Base-by-base conservation (phyloP, 1,140 invertebrate genomes). In the Pectinophora gossypiella region DNA sequence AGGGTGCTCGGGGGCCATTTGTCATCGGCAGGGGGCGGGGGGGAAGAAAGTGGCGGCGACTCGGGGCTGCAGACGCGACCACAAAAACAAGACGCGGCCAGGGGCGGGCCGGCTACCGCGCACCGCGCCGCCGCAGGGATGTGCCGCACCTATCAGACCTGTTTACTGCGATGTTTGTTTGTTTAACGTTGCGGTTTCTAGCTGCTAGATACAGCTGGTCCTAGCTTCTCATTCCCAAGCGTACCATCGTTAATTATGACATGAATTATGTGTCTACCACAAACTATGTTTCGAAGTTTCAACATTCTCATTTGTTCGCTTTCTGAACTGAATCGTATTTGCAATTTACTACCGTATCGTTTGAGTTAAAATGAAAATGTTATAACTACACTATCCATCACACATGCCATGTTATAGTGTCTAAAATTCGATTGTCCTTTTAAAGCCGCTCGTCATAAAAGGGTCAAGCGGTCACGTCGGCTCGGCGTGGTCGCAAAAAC, bases 1-100 rank as follows among this genome's bases (percentile, higher is more conserved):
- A 59, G 59, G 63, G 70, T 61, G 54, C 53, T 61, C 58, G 72
- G 76, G 71, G 72, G 74, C 80, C 84, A 87, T 87, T 87, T 85
- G 84, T 87, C 84, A 85, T 83, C 77, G 59, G 71, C 64, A 68
- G 57, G 66, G 70, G 69, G 65, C 68, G 64, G 65, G 71, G 47
- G 59, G 72, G 69, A 67, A 69, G 63, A 70, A 68, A 71, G 72
- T 62, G 65, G 52, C 64, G 66, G 71, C 71, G 74, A 87, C 85
- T 78, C 79, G 81, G 86, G 85, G 87, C 86, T 80, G 85, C 87
- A 88, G 81, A 85, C 82, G 84, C 84, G 86, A 70, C 74, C 78
- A 71, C 77, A 81, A 79, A 79, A 85, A 77, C 79, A 72, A 67
- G 70, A 73, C 72, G 72, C 69, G 66, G 73, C 53, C 59, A 69